Evolutionary conservation across 2,888 invertebrate species (phyloP).

Genomic region (Cosmopolites sordidus): DNA sequence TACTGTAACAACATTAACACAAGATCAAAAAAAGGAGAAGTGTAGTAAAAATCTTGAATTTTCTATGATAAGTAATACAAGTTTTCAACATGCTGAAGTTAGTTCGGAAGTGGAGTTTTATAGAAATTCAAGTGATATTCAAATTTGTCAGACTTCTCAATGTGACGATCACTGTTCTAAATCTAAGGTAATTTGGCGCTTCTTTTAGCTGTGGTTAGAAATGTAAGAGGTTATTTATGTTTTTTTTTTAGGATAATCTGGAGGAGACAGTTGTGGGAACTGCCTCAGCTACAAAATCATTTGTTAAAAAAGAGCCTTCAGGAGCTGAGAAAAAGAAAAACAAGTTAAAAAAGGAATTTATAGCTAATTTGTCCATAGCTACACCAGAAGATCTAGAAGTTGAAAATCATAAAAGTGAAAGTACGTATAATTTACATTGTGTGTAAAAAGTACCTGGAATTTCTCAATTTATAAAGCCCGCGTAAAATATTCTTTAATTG

Average conservation of each 20-base stretch:
- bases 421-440: conserved; percentile 40
- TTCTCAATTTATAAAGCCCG: too few species aligned
- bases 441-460: too few species aligned
- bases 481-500: too few species aligned
- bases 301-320: conserved; percentile 38
- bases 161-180: not conserved
- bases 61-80: conserved; percentile 29
- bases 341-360: conserved; percentile 52
- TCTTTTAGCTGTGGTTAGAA: too few species aligned
- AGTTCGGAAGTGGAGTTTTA: conserved; percentile 29
- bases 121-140: conserved; percentile 20
- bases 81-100: conserved; percentile 27
- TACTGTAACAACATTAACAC: conserved; percentile 12
- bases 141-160: conserved; percentile 24
- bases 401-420: conserved; percentile 51
- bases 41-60: conserved; percentile 24
- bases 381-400: conserved; percentile 50
- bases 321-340: conserved; percentile 50
- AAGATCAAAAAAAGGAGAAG: conserved; percentile 17
- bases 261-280: conserved; percentile 41
- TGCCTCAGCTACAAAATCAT: conserved; percentile 45
- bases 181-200: too few species aligned
- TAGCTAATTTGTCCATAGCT: conserved; percentile 51
- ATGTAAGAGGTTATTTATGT: too few species aligned
- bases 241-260: not conserved